Evolutionary conservation across 2,113 vertebrate genomes (phyloP).

Genomic region (Agapornis roseicollis): DNA sequence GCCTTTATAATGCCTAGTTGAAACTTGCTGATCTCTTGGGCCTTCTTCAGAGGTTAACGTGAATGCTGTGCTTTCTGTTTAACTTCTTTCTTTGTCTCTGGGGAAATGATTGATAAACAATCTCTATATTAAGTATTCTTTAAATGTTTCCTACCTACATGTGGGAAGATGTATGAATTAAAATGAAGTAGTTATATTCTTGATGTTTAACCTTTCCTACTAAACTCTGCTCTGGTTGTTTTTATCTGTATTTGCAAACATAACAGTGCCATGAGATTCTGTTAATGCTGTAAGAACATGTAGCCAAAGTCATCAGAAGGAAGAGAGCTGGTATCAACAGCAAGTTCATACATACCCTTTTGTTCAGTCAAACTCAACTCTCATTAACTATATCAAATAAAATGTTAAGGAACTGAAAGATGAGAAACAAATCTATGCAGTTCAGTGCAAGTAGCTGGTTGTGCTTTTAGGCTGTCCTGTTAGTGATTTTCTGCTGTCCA

Average conservation of each 20-base stretch:
- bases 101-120: neutral
- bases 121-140: neutral
- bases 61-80: neutral
- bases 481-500: rapidly evolving
- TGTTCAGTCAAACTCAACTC: too few relatives aligned
- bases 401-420: neutral
- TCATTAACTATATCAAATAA: too few relatives aligned
- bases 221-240: neutral
- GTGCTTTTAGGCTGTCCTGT: too few relatives aligned
- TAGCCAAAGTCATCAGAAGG: neutral
- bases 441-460: neutral
- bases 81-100: neutral
- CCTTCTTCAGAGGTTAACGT: neutral
- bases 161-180: neutral
- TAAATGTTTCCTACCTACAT: neutral
- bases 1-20: neutral
- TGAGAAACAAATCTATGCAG: neutral
- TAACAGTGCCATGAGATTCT: neutral
- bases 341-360: neutral
- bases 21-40: neutral
- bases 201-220: neutral
- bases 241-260: neutral
- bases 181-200: neutral
- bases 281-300: neutral
- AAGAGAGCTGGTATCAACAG: neutral